Evolutionary conservation across 2,888 invertebrate species (phyloP).

Genomic region (Craniophora ligustri): DNA sequence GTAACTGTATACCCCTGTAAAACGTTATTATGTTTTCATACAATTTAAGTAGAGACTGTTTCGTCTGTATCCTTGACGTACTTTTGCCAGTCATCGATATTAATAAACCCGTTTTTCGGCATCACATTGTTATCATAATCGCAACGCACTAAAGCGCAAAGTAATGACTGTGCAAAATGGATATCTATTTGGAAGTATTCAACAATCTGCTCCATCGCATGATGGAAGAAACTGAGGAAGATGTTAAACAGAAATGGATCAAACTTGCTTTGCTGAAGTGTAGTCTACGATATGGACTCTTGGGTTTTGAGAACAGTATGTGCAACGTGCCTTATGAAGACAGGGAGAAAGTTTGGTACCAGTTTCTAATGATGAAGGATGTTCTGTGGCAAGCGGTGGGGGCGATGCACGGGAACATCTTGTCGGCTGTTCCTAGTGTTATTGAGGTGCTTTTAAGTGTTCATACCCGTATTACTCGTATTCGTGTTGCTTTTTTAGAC

Average conservation of each 20-base stretch:
- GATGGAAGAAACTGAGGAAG: conserved; percentile 55
- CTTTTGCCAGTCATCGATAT: neutral
- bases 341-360: conserved; percentile 58
- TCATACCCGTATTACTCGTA: neutral
- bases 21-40: conserved; percentile 14
- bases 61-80: neutral
- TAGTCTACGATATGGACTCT: conserved; percentile 66
- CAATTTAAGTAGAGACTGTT: conserved; percentile 5
- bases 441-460: conserved; percentile 24
- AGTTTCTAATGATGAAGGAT: conserved; percentile 71
- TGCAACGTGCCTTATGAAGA: conserved; percentile 56
- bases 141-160: neutral
- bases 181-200: conserved; percentile 51
- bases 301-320: conserved; percentile 66
- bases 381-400: conserved; percentile 75
- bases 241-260: conserved; percentile 73
- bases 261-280: conserved; percentile 71
- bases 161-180: conserved; percentile 55
- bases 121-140: neutral
- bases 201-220: conserved; percentile 60
- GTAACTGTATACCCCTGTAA: conserved; percentile 21
- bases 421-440: conserved; percentile 31
- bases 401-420: conserved; percentile 73
- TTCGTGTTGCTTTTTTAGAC: too few relatives aligned
- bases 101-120: neutral